Conservation (phyloP, 2,113 vertebrate genomes). For the Phoenicopterus ruber region DNA sequence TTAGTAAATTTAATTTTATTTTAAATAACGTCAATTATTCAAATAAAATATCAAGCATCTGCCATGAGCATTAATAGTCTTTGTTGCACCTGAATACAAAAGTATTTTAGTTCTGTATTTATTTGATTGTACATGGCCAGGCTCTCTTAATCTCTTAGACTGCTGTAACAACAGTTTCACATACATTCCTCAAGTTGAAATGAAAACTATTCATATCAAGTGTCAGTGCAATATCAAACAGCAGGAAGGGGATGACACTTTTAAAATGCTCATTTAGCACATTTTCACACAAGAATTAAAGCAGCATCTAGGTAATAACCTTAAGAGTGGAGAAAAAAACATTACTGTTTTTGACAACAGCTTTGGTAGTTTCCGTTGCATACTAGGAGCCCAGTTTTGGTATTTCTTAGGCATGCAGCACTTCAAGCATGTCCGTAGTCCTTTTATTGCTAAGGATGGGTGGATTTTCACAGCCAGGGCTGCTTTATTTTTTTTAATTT, state of each 20-base stretch:
- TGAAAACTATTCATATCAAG: no score
- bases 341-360: fast-evolving
- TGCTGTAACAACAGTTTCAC: no score
- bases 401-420: not conserved
- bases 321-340: not conserved
- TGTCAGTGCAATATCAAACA: not conserved
- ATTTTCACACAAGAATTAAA: not conserved
- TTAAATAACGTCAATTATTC: not conserved
- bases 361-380: not conserved
- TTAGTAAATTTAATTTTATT: slow-evolving; percentile 23
- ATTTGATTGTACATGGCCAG: no score
- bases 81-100: no score
- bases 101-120: no score
- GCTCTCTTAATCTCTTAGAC: no score
- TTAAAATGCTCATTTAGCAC: not conserved
- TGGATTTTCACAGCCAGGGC: not conserved
- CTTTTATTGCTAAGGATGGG: not conserved
- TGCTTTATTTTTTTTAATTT: not conserved
- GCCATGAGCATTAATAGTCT: no score
- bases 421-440: not conserved
- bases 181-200: no score
- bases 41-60: not conserved
- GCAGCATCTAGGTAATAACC: not conserved
- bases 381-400: not conserved
- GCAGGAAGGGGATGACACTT: not conserved